phyloP scores from a whole-genome alignment of 2,888 invertebrate genomes.

The Onchidella celtica region DNA sequence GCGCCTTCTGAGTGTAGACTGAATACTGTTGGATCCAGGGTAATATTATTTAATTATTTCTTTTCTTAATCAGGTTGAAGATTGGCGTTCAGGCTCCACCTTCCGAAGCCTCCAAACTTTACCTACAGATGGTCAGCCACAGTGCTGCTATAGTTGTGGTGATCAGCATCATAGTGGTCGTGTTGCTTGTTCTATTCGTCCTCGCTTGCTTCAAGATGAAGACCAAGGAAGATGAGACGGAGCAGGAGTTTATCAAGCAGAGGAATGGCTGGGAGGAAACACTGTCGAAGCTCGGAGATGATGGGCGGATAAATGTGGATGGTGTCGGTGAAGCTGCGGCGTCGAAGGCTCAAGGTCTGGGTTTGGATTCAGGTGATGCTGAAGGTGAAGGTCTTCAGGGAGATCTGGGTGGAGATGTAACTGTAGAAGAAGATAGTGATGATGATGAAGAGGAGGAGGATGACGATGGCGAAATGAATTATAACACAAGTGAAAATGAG shows the following conservation, averaged over 20 bases:
- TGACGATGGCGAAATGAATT: not conserved
- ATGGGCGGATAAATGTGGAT: not conserved
- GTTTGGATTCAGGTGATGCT: too few relatives aligned
- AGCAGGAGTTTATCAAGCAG: constrained; percentile 3
- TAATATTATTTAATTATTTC: too few relatives aligned
- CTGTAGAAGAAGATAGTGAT: not conserved
- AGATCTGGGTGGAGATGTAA: too few relatives aligned
- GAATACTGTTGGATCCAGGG: too few relatives aligned
- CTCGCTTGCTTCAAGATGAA: constrained; percentile 19
- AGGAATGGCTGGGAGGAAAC: constrained; percentile 19
- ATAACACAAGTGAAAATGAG: not conserved
- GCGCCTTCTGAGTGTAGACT: too few relatives aligned
- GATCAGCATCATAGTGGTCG: not conserved
- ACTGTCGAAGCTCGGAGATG: not conserved
- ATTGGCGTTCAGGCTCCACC: constrained; percentile 19
- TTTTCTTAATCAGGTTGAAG: too few relatives aligned
- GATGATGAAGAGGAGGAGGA: not conserved
- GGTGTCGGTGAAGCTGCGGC: not conserved
- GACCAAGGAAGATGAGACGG: constrained; percentile 17
- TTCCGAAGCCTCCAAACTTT: not conserved
- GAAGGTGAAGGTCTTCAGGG: not conserved
- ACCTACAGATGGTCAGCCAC: constrained; percentile 4
- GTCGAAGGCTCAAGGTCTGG: too few relatives aligned
- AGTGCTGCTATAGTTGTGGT: not conserved
- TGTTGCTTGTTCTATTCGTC: not conserved